Conservation (phyloP, 2,113 vertebrate species). For the Macrotus californicus region DNA sequence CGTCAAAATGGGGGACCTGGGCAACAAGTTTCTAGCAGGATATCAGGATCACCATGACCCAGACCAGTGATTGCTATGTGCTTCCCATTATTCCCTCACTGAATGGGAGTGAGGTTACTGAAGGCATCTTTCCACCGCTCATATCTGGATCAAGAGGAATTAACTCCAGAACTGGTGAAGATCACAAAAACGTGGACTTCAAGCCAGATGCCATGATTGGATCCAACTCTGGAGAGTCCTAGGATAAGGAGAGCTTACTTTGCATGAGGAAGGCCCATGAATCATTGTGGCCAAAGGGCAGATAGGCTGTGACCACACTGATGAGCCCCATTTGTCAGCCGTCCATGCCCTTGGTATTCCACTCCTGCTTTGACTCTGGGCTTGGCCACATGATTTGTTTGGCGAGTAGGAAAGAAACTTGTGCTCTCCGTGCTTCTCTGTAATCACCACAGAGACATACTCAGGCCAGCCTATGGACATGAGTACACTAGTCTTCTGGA, state of each 20-base stretch:
- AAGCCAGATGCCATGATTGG: not conserved
- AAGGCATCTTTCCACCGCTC: not conserved
- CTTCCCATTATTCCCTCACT: not conserved
- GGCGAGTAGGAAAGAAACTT: not conserved
- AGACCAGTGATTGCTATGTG: not conserved
- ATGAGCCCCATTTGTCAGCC: not conserved
- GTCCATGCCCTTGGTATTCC: not conserved
- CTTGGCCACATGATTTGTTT: not conserved
- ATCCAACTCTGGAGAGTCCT: not conserved
- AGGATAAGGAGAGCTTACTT: not conserved
- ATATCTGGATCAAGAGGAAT: not conserved
- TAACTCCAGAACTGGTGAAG: not conserved
- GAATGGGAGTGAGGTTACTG: not conserved
- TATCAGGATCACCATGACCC: not conserved
- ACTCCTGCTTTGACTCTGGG: not conserved
- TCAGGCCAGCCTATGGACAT: not conserved
- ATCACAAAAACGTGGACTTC: not conserved
- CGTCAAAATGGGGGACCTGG: not conserved
- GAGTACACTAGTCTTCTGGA: not conserved
- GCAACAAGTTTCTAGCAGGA: not conserved
- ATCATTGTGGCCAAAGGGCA: not conserved
- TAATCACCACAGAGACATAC: not conserved
- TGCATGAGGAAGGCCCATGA: not conserved
- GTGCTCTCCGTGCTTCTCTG: not conserved
- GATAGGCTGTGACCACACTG: accelerated